Evolutionary conservation across 2,797 vertebrate genomes (phyloP), one percentile per base, ranked within the genome.

Genomic region (Falco concolor): DNA sequence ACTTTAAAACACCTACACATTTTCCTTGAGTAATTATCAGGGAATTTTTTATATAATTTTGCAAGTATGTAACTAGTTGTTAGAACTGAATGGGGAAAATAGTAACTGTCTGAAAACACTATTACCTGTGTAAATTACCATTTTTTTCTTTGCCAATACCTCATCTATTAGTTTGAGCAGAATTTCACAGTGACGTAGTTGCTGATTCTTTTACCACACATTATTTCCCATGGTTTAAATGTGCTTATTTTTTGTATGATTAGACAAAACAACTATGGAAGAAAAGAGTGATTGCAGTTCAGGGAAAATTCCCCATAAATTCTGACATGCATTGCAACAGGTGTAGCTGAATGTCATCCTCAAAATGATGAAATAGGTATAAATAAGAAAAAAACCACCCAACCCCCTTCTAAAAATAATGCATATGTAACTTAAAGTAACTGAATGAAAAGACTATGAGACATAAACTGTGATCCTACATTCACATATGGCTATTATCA

Each of bases 401-500:
- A 40, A 40, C 11, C 1, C 4, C 38, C 11, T 18, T 60, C 3
- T 68, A 67, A 63, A 67, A 91, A 38, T 72, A 89, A 68, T 24
- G 7, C 4, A 25, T 36, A 57, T 30, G 15, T 74, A 69, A 73
- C 13, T 45, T 30, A n/a, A 57, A 4, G 22, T 42, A 77, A 78
- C 44, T 38, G 16, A 78, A 65, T 28, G 8, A 90, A 86, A 84
- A 89, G 5, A 13, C 8, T 85, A 28, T 44, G 15, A 78, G 60
- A 80, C 65, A 73, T 83, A 85, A 84, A 73, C 54, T 79, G 60
- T 4, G 7, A 72, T 65, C 36, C 25, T 73, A 65, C 17, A 38
- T 87, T 96, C 82, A 88, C 90, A 90, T 90, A 87, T 68, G 77
- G 57, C 27, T 93, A 83, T 61, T 88, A 90, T 91, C 12, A 85